Conservation (phyloP, 2,888 invertebrate genomes). For the Philhelius pedissequus region DNA sequence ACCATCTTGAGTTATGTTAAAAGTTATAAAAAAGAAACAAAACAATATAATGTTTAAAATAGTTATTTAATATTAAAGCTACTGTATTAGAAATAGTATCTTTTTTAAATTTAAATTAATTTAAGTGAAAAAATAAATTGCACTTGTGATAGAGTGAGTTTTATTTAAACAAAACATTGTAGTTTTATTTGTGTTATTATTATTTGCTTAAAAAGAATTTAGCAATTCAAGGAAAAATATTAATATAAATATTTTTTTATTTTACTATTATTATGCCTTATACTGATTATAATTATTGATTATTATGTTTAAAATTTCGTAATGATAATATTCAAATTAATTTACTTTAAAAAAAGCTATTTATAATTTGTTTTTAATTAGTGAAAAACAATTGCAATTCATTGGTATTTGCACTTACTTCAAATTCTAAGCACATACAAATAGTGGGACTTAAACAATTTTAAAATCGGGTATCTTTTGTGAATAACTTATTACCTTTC, state of each 20-base stretch:
- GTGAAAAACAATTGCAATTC: too few species aligned
- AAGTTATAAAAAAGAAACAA: background rate
- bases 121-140: slow-evolving; percentile 14
- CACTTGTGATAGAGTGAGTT: slow-evolving; percentile 46
- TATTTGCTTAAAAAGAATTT: background rate
- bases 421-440: too few species aligned
- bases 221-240: background rate
- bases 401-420: too few species aligned
- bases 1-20: slow-evolving; percentile 9
- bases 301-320: too few species aligned
- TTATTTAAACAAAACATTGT: background rate
- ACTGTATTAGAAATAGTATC: background rate
- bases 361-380: too few species aligned
- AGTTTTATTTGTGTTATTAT: slow-evolving; percentile 1
- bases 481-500: too few species aligned
- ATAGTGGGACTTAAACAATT: too few species aligned
- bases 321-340: too few species aligned
- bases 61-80: background rate
- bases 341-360: too few species aligned
- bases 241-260: background rate
- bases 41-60: background rate
- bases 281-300: too few species aligned
- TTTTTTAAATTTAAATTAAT: background rate
- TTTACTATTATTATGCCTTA: background rate
- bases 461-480: too few species aligned